Evolutionary conservation across 92 coral and sea anemone genomes (phyloP).

Genomic region (Epizoanthus fatuus): DNA sequence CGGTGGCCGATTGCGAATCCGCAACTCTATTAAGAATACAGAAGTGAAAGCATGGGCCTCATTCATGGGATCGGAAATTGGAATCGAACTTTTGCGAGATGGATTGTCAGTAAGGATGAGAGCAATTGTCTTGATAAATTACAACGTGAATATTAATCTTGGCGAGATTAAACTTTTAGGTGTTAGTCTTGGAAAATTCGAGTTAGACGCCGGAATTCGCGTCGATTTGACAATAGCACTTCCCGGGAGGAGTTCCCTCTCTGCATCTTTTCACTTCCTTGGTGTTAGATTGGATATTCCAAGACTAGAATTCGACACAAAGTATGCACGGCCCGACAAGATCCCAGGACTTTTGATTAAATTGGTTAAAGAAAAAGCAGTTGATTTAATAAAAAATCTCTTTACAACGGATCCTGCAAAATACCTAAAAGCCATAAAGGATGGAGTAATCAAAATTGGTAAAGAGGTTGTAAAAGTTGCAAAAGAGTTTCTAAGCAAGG

Average conservation of each 20-base stretch:
- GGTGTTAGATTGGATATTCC: constrained; percentile 46
- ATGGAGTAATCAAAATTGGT: constrained; percentile 56
- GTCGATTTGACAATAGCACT: constrained; percentile 56
- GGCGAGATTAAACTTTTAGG: constrained; percentile 63
- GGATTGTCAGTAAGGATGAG: constrained; percentile 49
- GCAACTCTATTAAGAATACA: constrained; percentile 12
- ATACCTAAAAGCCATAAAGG: constrained; percentile 58
- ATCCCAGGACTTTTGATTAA: constrained; percentile 45
- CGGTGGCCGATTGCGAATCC: constrained; percentile 42
- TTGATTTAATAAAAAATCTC: constrained; percentile 33
- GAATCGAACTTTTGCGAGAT: constrained; percentile 42
- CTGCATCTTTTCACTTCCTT: constrained; percentile 58
- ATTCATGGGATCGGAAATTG: constrained; percentile 69
- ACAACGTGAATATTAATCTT: constrained; percentile 44
- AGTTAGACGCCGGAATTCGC: constrained; percentile 54
- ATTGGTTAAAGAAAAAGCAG: constrained; percentile 55
- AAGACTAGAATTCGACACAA: constrained; percentile 43
- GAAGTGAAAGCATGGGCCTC: constrained; percentile 58
- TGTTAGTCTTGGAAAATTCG: constrained; percentile 52
- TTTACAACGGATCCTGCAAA: constrained; percentile 41
- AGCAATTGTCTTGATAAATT: constrained; percentile 47
- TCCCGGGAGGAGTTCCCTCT: constrained; percentile 66
- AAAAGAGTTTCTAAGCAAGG: constrained; percentile 56
- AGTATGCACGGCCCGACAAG: constrained; percentile 63
- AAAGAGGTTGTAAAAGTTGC: constrained; percentile 45